Conservation (phyloP, 2,888 invertebrate species). For the Sceliomorpha sp. region DNA sequence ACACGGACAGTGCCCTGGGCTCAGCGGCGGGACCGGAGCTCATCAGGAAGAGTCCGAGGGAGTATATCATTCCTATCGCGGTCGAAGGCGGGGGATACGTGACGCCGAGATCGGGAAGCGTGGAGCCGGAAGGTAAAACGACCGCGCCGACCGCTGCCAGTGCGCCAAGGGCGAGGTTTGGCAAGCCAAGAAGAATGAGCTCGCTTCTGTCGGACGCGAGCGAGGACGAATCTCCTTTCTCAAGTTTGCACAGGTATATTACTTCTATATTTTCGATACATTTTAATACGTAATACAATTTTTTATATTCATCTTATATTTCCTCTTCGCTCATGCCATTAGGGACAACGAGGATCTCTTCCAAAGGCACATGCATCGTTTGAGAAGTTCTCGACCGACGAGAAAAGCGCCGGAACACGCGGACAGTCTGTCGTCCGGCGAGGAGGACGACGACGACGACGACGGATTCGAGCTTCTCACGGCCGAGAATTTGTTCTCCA, state of each 20-base stretch:
- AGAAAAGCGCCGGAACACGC: constrained; percentile 85
- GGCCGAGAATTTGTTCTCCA: constrained; percentile 94
- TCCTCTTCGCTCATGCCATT: constrained; percentile 12
- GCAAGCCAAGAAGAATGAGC: constrained; percentile 86
- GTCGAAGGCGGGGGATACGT: constrained; percentile 94
- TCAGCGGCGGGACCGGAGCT: constrained; percentile 84
- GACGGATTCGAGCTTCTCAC: constrained; percentile 95
- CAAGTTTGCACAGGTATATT: constrained; percentile 81
- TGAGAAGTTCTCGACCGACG: constrained; percentile 86
- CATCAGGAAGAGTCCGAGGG: constrained; percentile 92
- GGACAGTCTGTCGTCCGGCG: constrained; percentile 93
- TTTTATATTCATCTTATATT: no score
- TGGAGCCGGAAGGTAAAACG: constrained; percentile 87
- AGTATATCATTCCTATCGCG: constrained; percentile 96
- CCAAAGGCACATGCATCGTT: constrained; percentile 76
- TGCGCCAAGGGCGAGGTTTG: constrained; percentile 80
- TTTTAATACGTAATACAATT: no score
- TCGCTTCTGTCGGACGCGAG: constrained; percentile 80
- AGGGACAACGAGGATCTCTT: constrained; percentile 75
- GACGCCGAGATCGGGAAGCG: constrained; percentile 87
- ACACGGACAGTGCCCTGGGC: constrained; percentile 84
- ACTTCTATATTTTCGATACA: no score
- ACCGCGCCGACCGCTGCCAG: constrained; percentile 82
- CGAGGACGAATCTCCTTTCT: constrained; percentile 83
- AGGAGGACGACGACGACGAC: constrained; percentile 88